Conservation (phyloP, 2,113 vertebrate species). For the Myotis yumanensis region DNA sequence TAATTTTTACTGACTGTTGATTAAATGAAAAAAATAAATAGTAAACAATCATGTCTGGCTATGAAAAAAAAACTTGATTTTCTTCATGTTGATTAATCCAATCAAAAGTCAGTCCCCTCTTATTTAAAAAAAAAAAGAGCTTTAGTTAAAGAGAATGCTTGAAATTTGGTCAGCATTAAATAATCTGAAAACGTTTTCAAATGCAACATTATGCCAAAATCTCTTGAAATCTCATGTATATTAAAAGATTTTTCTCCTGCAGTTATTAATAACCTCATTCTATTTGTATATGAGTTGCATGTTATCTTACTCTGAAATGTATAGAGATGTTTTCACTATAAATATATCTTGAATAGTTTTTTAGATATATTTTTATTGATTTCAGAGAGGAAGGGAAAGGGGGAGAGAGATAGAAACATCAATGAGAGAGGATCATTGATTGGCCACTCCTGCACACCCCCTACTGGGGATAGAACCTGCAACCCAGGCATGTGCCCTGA, state of each 20-base stretch:
- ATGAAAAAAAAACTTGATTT: neutral
- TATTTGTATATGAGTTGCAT: neutral
- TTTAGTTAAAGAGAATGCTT: neutral
- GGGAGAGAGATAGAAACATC: too few species aligned
- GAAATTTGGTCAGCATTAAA: neutral
- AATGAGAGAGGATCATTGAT: too few species aligned
- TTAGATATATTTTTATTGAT: too few species aligned
- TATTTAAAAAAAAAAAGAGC: neutral
- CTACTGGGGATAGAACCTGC: too few species aligned
- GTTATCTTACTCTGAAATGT: neutral
- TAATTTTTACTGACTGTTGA: neutral
- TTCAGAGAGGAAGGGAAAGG: too few species aligned
- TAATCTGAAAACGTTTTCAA: neutral
- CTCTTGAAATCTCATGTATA: neutral
- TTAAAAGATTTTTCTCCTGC: neutral
- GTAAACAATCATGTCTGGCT: neutral
- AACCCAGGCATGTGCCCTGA: too few species aligned
- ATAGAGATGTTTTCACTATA: neutral
- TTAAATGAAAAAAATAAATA: neutral
- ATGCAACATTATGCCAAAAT: neutral
- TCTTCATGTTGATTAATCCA: constrained; percentile 11
- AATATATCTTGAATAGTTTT: neutral
- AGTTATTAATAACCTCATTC: neutral
- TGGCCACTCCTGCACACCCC: too few species aligned
- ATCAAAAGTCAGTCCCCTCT: neutral